Evolutionary conservation across 2,797 vertebrate species (phyloP).

Genomic region (Falco biarmicus): DNA sequence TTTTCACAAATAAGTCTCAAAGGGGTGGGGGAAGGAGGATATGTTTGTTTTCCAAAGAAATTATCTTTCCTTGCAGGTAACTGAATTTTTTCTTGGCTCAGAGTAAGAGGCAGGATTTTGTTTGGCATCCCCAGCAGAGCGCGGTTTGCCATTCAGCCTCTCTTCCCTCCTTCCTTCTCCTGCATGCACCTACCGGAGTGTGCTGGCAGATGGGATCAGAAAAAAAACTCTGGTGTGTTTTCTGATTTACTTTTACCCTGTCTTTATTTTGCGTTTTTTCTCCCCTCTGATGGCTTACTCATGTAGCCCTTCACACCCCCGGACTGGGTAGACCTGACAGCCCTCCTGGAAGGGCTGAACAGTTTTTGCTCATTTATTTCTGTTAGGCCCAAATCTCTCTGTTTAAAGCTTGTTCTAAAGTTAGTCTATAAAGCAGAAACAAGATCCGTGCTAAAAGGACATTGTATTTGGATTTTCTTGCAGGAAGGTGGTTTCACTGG

Average conservation of each 20-base stretch:
- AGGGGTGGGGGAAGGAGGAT: neutral
- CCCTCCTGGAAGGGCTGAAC: neutral
- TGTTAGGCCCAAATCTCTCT: neutral
- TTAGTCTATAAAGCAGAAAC: neutral
- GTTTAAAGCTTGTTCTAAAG: neutral
- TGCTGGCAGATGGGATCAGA: neutral
- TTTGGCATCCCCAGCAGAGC: neutral
- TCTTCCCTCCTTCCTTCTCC: neutral
- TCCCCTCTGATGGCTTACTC: neutral
- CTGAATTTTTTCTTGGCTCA: neutral
- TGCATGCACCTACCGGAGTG: fast-evolving
- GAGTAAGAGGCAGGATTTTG: neutral
- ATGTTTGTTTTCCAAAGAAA: neutral
- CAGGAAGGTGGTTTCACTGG: neutral
- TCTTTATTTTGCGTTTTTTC: neutral
- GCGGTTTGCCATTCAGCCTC: neutral
- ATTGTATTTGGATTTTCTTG: neutral
- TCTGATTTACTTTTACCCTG: neutral
- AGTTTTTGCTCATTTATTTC: neutral
- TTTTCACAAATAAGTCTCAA: neutral
- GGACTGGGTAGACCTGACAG: neutral
- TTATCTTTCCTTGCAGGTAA: neutral
- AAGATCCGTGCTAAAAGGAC: neutral
- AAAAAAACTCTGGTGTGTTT: neutral
- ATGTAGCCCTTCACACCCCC: fast-evolving